Conservation (phyloP, 2,888 invertebrate species). For the Phyto melanocephala region DNA sequence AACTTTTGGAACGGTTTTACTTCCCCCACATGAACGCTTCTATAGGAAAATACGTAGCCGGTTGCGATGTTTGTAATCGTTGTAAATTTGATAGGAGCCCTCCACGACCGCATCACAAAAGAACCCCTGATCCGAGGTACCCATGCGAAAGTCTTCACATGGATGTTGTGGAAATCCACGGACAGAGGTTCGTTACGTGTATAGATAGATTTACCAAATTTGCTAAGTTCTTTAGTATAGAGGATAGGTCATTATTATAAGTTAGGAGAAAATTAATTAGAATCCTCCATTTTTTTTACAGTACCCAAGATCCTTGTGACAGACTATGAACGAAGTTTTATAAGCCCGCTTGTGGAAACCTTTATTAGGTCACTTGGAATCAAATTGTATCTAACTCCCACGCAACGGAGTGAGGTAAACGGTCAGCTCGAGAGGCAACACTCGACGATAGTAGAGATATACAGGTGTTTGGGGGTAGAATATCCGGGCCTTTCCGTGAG, state of each 20-base stretch:
- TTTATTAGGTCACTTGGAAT: neutral
- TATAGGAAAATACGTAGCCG: neutral
- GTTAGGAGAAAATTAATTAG: neutral
- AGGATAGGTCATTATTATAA: neutral
- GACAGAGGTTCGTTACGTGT: too few relatives aligned
- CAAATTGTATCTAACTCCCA: too few relatives aligned
- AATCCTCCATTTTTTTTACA: neutral
- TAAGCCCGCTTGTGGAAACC: too few relatives aligned
- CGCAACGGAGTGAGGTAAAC: too few relatives aligned
- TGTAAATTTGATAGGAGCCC: conserved; percentile 26
- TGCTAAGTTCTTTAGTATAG: neutral
- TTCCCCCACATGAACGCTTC: conserved; percentile 9
- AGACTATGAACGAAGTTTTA: too few relatives aligned
- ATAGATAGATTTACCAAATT: too few relatives aligned
- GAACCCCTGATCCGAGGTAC: conserved; percentile 3
- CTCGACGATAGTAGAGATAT: neutral
- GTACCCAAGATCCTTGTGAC: neutral
- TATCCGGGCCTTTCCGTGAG: too few relatives aligned
- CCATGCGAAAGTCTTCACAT: neutral
- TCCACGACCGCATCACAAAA: neutral
- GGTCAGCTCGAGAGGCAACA: neutral
- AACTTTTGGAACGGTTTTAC: conserved; percentile 42
- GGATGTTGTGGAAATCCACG: too few relatives aligned
- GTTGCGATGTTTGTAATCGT: neutral
- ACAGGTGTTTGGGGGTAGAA: neutral